Base-by-base conservation (phyloP, 2,797 vertebrate genomes). In the Ambastaia sidthimunki region DNA sequence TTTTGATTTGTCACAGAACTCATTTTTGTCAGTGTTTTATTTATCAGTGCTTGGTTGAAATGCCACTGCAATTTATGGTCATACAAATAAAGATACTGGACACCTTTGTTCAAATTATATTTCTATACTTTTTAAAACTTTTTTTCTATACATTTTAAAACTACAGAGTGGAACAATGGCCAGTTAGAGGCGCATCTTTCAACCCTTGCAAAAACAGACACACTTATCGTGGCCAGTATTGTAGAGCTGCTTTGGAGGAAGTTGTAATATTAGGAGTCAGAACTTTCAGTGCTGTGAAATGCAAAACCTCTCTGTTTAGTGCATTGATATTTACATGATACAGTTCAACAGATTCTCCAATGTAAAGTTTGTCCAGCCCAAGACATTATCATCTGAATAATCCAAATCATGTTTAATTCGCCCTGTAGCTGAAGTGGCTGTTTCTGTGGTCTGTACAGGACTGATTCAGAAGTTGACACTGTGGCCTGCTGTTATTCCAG, bases 11-110 rank as follows among this genome's bases (percentile, higher is more conserved):
- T 93, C 89, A 92, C 91, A 90, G 78, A 87, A 87, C 88, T 85
- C 80, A 92, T 91, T 93, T 96, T 95, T 96, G 94, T 96, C 94
- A 92, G 96, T 96, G 95, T 97, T 98, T 97, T 97, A 97, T 97
- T 97, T 98, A 97, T 97, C 94, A 95, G 94, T 93, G 90, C 93
- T 92, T 87, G 93, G 92, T 93, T 94, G 92, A 94, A 94, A 93
- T 93, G 89, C 95, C 92, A 93, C 94, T 93, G 92, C 92, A 95
- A 94, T 95, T 95, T 69, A 67, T 72, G 74, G 52, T 85, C 88
- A 91, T 89, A 88, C 90, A 87, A 93, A 93, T 93, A 93, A 93
- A 93, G 92, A 50, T 31, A 91, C 89, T 90, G 91, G 91, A 93
- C 89, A 89, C 89, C 78, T 91, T 92, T 92, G 91, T 91, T 93